Percentiles rank a stretch among this genome's conserved stretches.
phyloP scores from a whole-genome alignment of 2,888 invertebrate genomes.

The Drosophila quinaria region DNA sequence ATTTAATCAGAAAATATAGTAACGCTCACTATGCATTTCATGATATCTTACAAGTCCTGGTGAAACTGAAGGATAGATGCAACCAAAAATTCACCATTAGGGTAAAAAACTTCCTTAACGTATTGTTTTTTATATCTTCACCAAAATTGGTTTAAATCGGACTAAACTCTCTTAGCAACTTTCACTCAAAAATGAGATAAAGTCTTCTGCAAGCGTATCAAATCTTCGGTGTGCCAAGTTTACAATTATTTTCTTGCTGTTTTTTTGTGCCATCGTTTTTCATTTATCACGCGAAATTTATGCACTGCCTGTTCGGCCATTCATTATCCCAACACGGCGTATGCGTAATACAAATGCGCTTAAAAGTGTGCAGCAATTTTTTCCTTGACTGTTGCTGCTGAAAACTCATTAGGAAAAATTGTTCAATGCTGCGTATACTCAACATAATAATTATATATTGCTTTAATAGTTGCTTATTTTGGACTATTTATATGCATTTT shows the following conservation, averaged over 20 bases:
- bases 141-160: not conserved
- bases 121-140: not conserved
- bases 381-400: conserved; percentile 18
- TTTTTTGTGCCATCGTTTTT: conserved; percentile 59
- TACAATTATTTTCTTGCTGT: not conserved
- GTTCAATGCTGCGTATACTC: conserved; percentile 46
- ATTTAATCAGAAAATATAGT: not conserved
- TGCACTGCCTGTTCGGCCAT: conserved; percentile 65
- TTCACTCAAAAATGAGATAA: too few species aligned
- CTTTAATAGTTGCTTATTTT: conserved; percentile 23
- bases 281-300: conserved; percentile 74
- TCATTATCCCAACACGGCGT: conserved; percentile 50
- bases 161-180: not conserved
- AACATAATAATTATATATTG: conserved; percentile 32
- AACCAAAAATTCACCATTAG: not conserved
- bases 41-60: too few species aligned
- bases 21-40: not conserved
- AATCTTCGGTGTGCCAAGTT: not conserved
- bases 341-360: conserved; percentile 61
- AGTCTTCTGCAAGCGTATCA: not conserved
- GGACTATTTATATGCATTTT: conserved; percentile 39
- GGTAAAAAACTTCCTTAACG: not conserved
- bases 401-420: conserved; percentile 74
- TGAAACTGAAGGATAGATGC: not conserved
- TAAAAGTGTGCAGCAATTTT: conserved; percentile 48